Base-by-base conservation (phyloP, 2,797 vertebrate genomes). In the Dipus sagitta region DNA sequence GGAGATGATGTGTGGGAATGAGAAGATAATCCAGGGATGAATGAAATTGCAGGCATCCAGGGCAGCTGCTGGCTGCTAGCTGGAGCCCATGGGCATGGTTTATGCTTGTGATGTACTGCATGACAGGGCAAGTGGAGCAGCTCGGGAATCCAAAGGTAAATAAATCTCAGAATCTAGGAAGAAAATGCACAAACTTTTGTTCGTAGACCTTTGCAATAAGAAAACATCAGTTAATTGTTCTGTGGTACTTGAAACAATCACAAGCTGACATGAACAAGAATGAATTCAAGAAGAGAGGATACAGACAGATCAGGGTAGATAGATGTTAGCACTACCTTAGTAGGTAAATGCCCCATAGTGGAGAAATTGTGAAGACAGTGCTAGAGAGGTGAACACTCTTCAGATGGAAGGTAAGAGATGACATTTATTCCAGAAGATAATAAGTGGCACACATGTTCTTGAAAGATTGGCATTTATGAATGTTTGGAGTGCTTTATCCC, bases 331-430 rank as follows among this genome's bases (percentile, higher is more conserved):
- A 20, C 21, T 21, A 21, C 7, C 1, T 32, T 7, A 52, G 7
- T 7, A 42, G 6, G n/a, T 10, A 30, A 9, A 24, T 18, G 14
- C 5, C 15, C 18, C 2, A 2, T 26, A 65, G 13, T 0, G 52
- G 14, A 23, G 20, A n/a, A 26, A 71, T 2, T 12, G 9, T 17
- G 52, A 71, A 32, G 58, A 38, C 8, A 32, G 9, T 34, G 42
- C 9, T 1, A 28, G n/a, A 13, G 8, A 72, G 65, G 30, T 17
- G 8, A 8, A 28, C 20, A 13, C 28, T 74, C 71, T 58, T 20
- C 68, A 23, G 10, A 18, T 12, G n/a, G 20, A n/a, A 11, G 26
- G 62, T 32, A n/a, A 67, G 23, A 75, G 14, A 28, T 68, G 15
- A 47, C 24, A 64, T 67, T 42, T 58, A 3, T 14, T 64, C 52